These are phyloP conservation scores for Cryptocephalus primarius DNA, from an alignment of 2,888 invertebrate genomes.

Conservation along the genomic window DNA sequence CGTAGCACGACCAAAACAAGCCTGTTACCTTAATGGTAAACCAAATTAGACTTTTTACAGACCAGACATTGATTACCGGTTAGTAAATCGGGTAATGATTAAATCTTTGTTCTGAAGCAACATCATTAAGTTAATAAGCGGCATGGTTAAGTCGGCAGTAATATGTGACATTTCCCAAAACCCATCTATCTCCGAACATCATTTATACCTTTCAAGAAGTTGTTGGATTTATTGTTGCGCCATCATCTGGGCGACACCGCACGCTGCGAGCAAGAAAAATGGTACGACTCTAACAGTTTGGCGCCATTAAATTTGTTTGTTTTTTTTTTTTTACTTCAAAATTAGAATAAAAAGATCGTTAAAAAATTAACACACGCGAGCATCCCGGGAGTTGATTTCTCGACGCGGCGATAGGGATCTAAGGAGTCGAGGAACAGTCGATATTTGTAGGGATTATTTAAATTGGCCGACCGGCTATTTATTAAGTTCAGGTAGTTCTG, in stretches of 20 bases:
- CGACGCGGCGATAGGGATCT: too few species aligned
- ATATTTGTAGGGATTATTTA: too few species aligned
- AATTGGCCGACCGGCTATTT: too few species aligned
- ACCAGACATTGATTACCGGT: too few species aligned
- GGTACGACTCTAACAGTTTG: neutral
- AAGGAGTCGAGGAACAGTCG: too few species aligned
- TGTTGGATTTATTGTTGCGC: slow-evolving; percentile 8
- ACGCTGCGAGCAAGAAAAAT: slow-evolving; percentile 5
- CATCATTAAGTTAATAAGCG: neutral
- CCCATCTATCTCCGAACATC: slow-evolving; percentile 1
- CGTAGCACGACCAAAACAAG: too few species aligned
- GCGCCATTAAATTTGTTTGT: slow-evolving; percentile 5
- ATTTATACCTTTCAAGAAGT: slow-evolving; percentile 9
- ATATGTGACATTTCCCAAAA: slow-evolving; percentile 43
- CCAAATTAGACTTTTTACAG: too few species aligned
- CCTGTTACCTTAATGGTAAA: too few species aligned
- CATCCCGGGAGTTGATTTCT: too few species aligned
- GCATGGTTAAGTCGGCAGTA: neutral
- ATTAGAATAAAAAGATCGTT: slow-evolving; percentile 8
- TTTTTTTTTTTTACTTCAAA: slow-evolving; percentile 1
- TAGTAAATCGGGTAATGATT: too few species aligned
- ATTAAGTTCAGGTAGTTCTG: too few species aligned
- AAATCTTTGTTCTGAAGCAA: too few species aligned
- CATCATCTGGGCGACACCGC: slow-evolving; percentile 3
- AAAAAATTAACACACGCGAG: slow-evolving; percentile 5